Base-by-base conservation (phyloP, 1,140 invertebrate genomes). In the Pogonus chalceus region DNA sequence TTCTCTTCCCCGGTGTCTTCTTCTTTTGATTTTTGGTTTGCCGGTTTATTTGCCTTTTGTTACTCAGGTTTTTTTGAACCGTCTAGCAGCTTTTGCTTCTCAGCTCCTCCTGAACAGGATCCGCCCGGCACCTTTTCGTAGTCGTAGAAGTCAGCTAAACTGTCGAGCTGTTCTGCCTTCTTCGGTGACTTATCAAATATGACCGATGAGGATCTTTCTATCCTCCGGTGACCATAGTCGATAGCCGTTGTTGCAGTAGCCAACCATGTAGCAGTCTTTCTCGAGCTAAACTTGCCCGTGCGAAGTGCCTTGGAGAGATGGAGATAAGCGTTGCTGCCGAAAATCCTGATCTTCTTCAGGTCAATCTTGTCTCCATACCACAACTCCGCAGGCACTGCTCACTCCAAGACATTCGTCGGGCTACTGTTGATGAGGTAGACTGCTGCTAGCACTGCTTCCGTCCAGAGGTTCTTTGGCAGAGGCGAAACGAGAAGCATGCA, bases 381-480 rank as follows among this genome's bases (percentile, higher is more conserved):
- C 22, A 57, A 10, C 56, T 71, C 63, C 48, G 58, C 62, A 10
- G 71, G 69, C 7, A 62, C 64, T 47, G 47, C 23, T 7, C 48
- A 57, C 31, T 59, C 39, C 10, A 67, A 37, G 9, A 56, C 56
- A 31, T 20, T 56, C 2, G 62, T 59, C 20, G 52, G 50, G 39
- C 24, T 37, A 49, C 59, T 35, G 23, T 62, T 64, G 16, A 54
- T 51, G 4, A 62, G 12, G 46, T 58, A 60, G 10, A 49, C 46
- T 20, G 57, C 59, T 35, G 54, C 48, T 48, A 23, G 24, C 63
- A 68, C 59, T 20, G 73, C 72, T 58, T 75, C 68, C 12, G 58
- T 60, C 71, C 71, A 75, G 53, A 70, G 65, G 1, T 2, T 49
- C 39, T 69, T 65, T 3, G 51, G 35, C 20, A 75, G 49, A 4